These are phyloP conservation scores for Trinectes maculatus DNA, from an alignment of 2,113 vertebrate genomes.

Conservation along the genomic window DNA sequence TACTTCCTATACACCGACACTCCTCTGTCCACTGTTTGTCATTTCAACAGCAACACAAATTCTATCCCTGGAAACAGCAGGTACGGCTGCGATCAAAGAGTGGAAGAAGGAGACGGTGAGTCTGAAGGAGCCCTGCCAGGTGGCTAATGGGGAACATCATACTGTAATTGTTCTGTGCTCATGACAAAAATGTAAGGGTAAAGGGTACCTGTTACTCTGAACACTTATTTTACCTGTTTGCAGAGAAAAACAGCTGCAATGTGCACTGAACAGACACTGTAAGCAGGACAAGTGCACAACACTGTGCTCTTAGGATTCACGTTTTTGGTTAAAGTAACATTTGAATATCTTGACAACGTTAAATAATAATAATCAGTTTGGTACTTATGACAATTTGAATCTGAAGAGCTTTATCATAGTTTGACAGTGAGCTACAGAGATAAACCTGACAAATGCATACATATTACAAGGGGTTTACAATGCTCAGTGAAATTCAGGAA, in stretches of 20 bases:
- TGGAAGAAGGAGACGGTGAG: conserved; percentile 42
- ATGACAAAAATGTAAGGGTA: conserved; percentile 60
- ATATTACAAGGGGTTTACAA: no score
- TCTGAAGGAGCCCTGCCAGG: conserved; percentile 59
- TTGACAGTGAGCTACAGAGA: neutral
- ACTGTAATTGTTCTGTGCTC: conserved; percentile 54
- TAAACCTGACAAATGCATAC: no score
- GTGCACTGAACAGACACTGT: conserved; percentile 30
- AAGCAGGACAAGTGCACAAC: neutral
- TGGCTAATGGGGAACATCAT: conserved; percentile 61
- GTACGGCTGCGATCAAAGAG: conserved; percentile 57
- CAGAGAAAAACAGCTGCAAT: conserved; percentile 13
- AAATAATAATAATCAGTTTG: neutral
- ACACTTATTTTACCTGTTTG: conserved; percentile 25
- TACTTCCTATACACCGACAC: neutral
- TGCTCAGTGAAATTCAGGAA: no score
- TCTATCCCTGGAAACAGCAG: conserved; percentile 54
- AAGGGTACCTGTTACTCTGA: conserved; percentile 28
- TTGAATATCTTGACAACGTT: neutral
- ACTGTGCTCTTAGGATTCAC: neutral
- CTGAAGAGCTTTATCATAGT: neutral
- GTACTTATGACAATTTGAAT: neutral
- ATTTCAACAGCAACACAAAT: conserved; percentile 50
- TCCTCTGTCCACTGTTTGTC: conserved; percentile 12
- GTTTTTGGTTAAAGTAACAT: neutral